Base-by-base conservation (phyloP, 2,113 vertebrate species). In the Myotis lucifugus region DNA sequence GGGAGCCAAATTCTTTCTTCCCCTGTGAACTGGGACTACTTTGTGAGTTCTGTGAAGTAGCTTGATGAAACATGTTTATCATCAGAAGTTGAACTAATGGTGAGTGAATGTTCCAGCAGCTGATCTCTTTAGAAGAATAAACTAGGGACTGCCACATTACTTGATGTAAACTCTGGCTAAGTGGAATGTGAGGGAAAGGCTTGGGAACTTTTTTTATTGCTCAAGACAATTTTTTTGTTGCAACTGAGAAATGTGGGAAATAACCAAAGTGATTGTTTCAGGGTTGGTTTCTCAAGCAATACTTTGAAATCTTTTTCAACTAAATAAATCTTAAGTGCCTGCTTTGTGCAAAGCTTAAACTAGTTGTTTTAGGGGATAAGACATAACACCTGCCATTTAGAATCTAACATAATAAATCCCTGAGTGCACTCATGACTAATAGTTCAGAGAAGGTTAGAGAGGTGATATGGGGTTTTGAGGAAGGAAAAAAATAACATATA, bases 231-330 rank as follows among this genome's bases (percentile, higher is more conserved):
- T 95, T 32, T 32, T 27, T 66, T 77, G 66, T 46, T 91, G 59
- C 27, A 94, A 66, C 95, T 95, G 81, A 95, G 97, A 96, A 97
- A 97, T 97, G 23, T 96, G 94, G 97, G 97, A 96, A 96, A 96
- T 88, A 94, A 91, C 52, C 52, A 7, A 82, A 93, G 52, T 48
- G 48, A 90, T 92, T 96, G 18, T 73, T 94, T 94, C 64, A 76
- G 40, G 61, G 48, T 32, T 95, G 50, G 27, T 83, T 95, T 96
- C 92, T 97, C 72, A 94, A 95, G 42, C 17, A 89, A 81, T 50
- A 50, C 21, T 76, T 92, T 61, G 37, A 81, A 93, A 82, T 74
- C 1, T 8, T 56, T 76, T 93, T 93, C 50, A 90, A 23, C 21
- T 83, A 46, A 94, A 34, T 88, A 74, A 67, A 83, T 70, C 46